Conservation (phyloP, 1,140 invertebrate species). For the Drosophila pseudoananassae region DNA sequence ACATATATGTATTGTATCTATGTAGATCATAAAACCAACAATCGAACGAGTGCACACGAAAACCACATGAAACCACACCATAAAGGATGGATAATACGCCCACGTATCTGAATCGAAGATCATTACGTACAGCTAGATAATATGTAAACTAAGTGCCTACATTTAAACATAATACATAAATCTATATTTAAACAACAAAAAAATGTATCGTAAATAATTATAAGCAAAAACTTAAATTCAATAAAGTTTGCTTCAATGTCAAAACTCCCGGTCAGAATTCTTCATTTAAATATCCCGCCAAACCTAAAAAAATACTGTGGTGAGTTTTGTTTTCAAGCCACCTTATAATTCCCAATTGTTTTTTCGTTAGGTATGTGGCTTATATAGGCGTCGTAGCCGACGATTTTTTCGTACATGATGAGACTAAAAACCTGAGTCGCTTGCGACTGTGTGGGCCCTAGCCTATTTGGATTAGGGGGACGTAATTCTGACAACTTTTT, state of each 20-base stretch:
- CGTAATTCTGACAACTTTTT: constrained; percentile 66
- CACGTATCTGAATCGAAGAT: constrained; percentile 61
- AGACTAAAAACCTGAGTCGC: constrained; percentile 59
- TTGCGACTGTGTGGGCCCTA: constrained; percentile 66
- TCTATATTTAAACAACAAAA: constrained; percentile 15
- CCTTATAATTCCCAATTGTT: constrained; percentile 60
- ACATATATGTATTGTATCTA: constrained; percentile 26
- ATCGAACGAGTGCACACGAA: constrained; percentile 39
- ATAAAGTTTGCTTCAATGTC: constrained; percentile 77
- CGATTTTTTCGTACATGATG: constrained; percentile 29
- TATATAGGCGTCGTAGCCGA: not conserved
- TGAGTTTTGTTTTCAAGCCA: not conserved
- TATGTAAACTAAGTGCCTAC: constrained; percentile 80
- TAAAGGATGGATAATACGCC: constrained; percentile 7
- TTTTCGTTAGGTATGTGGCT: not conserved
- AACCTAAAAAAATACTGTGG: not conserved
- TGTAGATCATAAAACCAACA: constrained; percentile 44
- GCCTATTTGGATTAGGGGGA: constrained; percentile 62
- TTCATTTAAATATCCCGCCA: constrained; percentile 25
- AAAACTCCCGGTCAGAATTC: not conserved
- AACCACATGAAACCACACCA: not conserved
- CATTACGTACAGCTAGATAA: constrained; percentile 75
- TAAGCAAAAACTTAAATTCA: constrained; percentile 59
- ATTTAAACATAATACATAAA: constrained; percentile 42
- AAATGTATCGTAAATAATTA: constrained; percentile 33